phyloP scores from a whole-genome alignment of 2,797 vertebrate genomes.

The Cyprinodon diabolis region DNA sequence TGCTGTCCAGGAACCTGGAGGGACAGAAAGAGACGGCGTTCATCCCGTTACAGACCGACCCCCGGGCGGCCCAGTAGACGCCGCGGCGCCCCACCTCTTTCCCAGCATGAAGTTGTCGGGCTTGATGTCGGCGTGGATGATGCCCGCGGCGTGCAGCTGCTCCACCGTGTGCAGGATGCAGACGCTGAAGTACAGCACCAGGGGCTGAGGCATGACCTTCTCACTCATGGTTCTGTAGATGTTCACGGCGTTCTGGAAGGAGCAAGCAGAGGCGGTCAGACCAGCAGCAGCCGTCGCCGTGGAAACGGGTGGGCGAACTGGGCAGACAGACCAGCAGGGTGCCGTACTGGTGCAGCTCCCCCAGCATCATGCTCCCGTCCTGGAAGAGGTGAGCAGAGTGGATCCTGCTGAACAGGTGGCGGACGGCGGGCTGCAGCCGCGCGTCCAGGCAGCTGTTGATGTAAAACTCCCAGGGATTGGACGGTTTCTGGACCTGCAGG shows the following conservation, averaged over 20 bases:
- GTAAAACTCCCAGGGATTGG: slow-evolving; percentile 95
- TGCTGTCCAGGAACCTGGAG: slow-evolving; percentile 88
- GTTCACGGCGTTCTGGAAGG: slow-evolving; percentile 87
- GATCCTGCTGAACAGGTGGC: slow-evolving; percentile 84
- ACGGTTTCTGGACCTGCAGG: slow-evolving; percentile 90
- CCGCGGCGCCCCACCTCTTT: slow-evolving; percentile 75
- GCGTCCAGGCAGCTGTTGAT: slow-evolving; percentile 85
- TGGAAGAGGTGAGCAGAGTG: slow-evolving; percentile 87
- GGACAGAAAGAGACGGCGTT: too few relatives aligned
- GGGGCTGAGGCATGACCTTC: slow-evolving; percentile 89
- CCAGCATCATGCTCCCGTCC: slow-evolving; percentile 89
- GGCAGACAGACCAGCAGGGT: slow-evolving; percentile 85
- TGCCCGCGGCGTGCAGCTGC: slow-evolving; percentile 81
- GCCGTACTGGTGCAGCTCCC: slow-evolving; percentile 87
- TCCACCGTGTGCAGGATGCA: slow-evolving; percentile 91
- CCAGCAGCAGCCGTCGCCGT: too few relatives aligned
- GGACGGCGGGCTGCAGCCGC: slow-evolving; percentile 78
- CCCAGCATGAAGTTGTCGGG: slow-evolving; percentile 95
- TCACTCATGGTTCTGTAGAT: slow-evolving; percentile 85
- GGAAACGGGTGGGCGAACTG: too few relatives aligned
- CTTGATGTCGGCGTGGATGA: slow-evolving; percentile 95
- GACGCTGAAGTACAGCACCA: slow-evolving; percentile 87
- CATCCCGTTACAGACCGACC: too few relatives aligned
- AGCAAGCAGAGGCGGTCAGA: not conserved
- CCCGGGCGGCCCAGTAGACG: not conserved